Base-by-base conservation (phyloP, 2,888 invertebrate genomes). In the Prosopocoilus inquinatus region DNA sequence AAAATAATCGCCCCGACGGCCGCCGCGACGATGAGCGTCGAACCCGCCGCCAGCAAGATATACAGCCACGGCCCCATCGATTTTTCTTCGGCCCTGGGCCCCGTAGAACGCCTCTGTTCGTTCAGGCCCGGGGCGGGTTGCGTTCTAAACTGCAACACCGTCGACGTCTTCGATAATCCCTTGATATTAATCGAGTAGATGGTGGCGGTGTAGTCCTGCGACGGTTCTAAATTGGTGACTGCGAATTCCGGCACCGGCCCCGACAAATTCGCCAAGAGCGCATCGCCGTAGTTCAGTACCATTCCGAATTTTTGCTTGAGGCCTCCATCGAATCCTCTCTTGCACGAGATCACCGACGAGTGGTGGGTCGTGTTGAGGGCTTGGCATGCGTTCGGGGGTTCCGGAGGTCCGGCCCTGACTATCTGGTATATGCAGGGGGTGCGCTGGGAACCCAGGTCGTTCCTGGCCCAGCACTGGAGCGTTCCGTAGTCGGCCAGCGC, bases 391-490 rank as follows among this genome's bases (percentile, higher is more conserved):
- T 77, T 76, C 2, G 82, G 81, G 1, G 82, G 77, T 67, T 82
- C 81, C 16, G 83, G 83, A 35, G 83, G 71, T 28, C 76, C 77
- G 2, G 90, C 90, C 8, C 90, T 89, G 47, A 89, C 81, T 52
- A 91, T 85, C 69, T 88, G 88, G 72, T 85, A 90, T 38, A 88
- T 81, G 69, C 91, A 91, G 0, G 90, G 89, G 55, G 84, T 81
- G 41, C 81, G 78, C 74, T 90, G 90, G 3, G 82, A 75, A 2
- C 90, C 90, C 20, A 89, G 84, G 7, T 83, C 80, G 74, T 91
- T 91, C 44, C 81, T 80, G 0, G 87, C 90, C 74, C 88, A 84
- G 67, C 91, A 91, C 58, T 89, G 85, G n/a, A 91, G 80, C 70
- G 89, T 89, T 13, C 91, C 91, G 72, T 90, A 91, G 75, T 90